phyloP scores from a whole-genome alignment of 1,140 invertebrate genomes.

The Octopus sinensis region DNA sequence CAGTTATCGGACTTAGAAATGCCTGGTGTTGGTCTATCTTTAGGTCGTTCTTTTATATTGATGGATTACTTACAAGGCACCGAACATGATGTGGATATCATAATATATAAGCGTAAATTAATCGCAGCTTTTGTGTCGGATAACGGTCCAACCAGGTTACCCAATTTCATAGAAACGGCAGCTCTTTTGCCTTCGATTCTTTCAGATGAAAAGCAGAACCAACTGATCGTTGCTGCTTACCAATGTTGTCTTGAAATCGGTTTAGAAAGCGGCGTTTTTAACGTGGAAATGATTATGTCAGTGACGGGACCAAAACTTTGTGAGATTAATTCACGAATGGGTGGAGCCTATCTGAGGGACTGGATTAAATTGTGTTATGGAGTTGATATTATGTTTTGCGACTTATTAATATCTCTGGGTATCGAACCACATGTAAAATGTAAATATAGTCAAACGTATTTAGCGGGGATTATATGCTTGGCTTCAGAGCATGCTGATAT shows the following conservation, averaged over 20 bases:
- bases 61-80: constrained; percentile 33
- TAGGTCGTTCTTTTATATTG: constrained; percentile 31
- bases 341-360: constrained; percentile 37
- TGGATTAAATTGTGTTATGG: constrained; percentile 35
- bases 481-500: constrained; percentile 27
- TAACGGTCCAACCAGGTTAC: constrained; percentile 34
- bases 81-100: constrained; percentile 39
- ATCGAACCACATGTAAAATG: constrained; percentile 27
- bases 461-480: constrained; percentile 36
- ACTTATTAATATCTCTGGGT: constrained; percentile 31
- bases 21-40: constrained; percentile 33
- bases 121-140: constrained; percentile 39
- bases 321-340: constrained; percentile 43
- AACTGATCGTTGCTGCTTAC: constrained; percentile 33
- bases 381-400: constrained; percentile 32
- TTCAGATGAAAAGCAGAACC: constrained; percentile 28
- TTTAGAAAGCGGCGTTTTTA: constrained; percentile 36
- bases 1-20: constrained; percentile 21
- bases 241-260: constrained; percentile 40
- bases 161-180: constrained; percentile 29
- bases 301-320: constrained; percentile 35
- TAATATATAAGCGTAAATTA: constrained; percentile 32
- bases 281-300: constrained; percentile 42
- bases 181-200: constrained; percentile 29
- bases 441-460: not conserved